A percentile compares a stretch with the other conserved stretches of the same genome.
Evolutionary conservation across 2,888 invertebrate species (phyloP).

Genomic region (Idaea aversata): DNA sequence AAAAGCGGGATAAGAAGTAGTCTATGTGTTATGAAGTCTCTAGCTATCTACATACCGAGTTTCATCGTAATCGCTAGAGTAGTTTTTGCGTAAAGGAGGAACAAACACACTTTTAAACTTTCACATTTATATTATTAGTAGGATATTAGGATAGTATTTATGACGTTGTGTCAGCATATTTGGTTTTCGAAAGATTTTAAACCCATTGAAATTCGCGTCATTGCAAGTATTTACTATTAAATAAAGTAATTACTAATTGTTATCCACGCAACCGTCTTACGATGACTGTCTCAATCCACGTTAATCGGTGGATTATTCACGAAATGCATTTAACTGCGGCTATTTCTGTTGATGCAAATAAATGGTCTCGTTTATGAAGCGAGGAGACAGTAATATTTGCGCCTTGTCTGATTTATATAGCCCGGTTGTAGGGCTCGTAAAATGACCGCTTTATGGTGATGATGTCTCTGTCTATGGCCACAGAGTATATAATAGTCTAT

Average conservation of each 20-base stretch:
- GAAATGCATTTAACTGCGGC: background rate
- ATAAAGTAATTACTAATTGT: background rate
- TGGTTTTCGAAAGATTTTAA: too few relatives aligned
- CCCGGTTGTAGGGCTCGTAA: background rate
- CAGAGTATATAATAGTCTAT: background rate
- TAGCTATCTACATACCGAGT: too few relatives aligned
- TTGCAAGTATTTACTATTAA: too few relatives aligned
- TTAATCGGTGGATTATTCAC: background rate
- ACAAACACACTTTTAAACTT: too few relatives aligned
- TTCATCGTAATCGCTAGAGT: too few relatives aligned
- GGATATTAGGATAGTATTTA: too few relatives aligned
- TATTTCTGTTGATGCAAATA: background rate
- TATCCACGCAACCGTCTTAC: background rate
- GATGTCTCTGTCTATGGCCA: background rate
- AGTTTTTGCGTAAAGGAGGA: too few relatives aligned
- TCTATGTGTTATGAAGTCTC: too few relatives aligned
- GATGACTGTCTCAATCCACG: background rate
- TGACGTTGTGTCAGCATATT: too few relatives aligned
- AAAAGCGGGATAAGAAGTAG: too few relatives aligned
- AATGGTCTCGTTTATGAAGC: slow-evolving; percentile 54
- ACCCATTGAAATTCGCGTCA: too few relatives aligned
- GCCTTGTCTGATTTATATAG: slow-evolving; percentile 62
- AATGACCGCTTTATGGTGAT: background rate
- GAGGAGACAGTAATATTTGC: slow-evolving; percentile 64
- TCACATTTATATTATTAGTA: too few relatives aligned